These are phyloP conservation scores for Orthosia gracilis DNA, from an alignment of 2,888 invertebrate genomes.

Conservation along the genomic window DNA sequence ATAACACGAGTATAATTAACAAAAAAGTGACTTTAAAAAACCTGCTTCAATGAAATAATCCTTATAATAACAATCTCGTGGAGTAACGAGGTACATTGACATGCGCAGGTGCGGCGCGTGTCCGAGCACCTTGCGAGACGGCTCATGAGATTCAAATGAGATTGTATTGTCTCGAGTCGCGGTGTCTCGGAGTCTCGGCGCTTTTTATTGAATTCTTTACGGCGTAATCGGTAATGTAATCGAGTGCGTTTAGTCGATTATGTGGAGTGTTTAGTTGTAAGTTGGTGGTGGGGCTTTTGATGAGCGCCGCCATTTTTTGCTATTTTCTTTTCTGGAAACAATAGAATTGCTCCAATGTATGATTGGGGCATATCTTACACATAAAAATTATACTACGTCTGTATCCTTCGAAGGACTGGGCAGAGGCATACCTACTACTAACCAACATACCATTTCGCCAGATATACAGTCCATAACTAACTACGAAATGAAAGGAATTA, in stretches of 20 bases:
- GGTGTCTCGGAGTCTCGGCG: conserved; percentile 47
- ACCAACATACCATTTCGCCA: too few species aligned
- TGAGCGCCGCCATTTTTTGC: background rate
- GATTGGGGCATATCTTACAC: too few species aligned
- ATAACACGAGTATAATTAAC: conserved; percentile 38
- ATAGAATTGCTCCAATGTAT: too few species aligned
- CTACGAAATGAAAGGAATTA: too few species aligned
- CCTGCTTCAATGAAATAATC: conserved; percentile 55
- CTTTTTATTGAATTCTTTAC: conserved; percentile 54
- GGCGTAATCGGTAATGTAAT: conserved; percentile 51
- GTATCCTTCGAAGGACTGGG: too few species aligned
- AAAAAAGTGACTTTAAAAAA: conserved; percentile 24
- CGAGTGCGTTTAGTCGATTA: conserved; percentile 33
- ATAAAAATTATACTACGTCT: too few species aligned
- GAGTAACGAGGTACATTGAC: conserved; percentile 73
- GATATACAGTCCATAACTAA: too few species aligned
- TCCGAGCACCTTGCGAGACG: conserved; percentile 63
- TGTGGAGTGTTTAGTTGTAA: conserved; percentile 27
- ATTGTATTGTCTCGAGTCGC: conserved; percentile 61
- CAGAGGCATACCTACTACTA: too few species aligned
- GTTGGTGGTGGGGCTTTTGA: conserved; percentile 6
- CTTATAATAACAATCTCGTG: conserved; percentile 60
- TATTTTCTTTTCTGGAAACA: too few species aligned
- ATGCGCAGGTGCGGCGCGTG: conserved; percentile 73
- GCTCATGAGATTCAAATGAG: conserved; percentile 68